Base-by-base conservation (phyloP, 2,888 invertebrate species). In the Ypsolopha scabrella region DNA sequence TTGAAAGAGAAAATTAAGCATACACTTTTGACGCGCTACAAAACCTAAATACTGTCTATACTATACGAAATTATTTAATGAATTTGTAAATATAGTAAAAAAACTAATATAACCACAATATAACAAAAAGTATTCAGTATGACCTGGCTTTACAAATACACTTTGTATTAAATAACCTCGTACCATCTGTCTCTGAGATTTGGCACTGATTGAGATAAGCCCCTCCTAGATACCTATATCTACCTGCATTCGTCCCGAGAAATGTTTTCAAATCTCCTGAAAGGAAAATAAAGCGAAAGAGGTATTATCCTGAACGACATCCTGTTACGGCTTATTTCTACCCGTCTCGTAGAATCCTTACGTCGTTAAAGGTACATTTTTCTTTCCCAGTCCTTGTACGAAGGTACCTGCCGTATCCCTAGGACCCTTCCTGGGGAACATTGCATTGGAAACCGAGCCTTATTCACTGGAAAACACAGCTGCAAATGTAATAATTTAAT, bases 331-430 rank as follows among this genome's bases (percentile, higher is more conserved):
- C 82, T 86, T 85, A 83, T 83, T 85, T 80, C 81, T 79, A 71
- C 71, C 72, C 75, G 72, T 73, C 76, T 80, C 68, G 66, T 71
- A 76, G 77, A 79, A 80, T 81, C 75, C 75, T 82, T 72, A 76
- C 78, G 74, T 80, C 69, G 83, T 83, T 82, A 82, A 82, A 83
- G 77, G 83, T 81, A 85, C 83, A 86, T 86, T 86, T 86, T 86
- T 86, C 86, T 86, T 83, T 83, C 67, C 72, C 78, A 81, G 81
- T 79, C 79, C 81, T 82, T 77, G 68, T 79, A 74, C 72, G 73
- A 74, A 73, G n/a, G 75, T 78, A 78, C 80, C 77, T 72, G 74
- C 74, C 68, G 70, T 69, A 71, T 72, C 72, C 71, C 70, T 65
- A 72, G 75, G 80, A 77, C 83, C 83, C 85, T 79, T 75, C 50